Evolutionary conservation across 2,797 vertebrate genomes (phyloP), one percentile per base, ranked within the genome.

Genomic region (Hirundo rustica): DNA sequence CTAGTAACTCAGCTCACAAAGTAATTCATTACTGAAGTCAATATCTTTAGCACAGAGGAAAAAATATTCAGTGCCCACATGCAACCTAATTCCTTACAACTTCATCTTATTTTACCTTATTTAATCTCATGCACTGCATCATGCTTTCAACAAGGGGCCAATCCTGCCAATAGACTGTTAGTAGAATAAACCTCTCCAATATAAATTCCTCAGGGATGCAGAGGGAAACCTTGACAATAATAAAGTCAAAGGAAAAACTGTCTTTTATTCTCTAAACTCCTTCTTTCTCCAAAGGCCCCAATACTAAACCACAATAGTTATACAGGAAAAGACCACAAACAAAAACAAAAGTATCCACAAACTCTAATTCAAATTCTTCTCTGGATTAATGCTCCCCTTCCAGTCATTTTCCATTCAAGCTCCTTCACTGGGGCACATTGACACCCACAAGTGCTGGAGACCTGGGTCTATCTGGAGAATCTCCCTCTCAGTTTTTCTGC

Each of bases 311-410:
- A 51, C 64, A 82, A 30, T 0, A 73, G 34, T 70, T 73, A 66
- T 2, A 85, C 32, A 81, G 67, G 51, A 61, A 47, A 93, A 90
- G 62, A 84, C 62, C 87, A 77, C 81, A 91, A 92, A 92, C 42
- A 93, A 61, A 93, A 85, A 4, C 53, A 71, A 71, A 92, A 89
- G 58, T 67, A 78, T 86, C 58, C 85, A 84, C 47, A 75, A 92
- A 88, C 51, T 81, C 62, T 58, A 75, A 7, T 57, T 78, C 77
- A 64, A 64, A 88, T 88, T 80, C 67, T 79, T 87, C 32, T 60
- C 44, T 57, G 34, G 71, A 80, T 62, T 84, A 88, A 87, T 32
- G 40, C 25, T 78, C 27, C 67, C 60, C 78, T 91, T 87, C 78
- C 58, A 92, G 77, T 60, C 64, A 79, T 92, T 91, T 88, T 76